Evolutionary conservation across 2,113 vertebrate species (phyloP), one percentile per base, ranked within the genome.

Genomic region (Kryptolebias marmoratus): DNA sequence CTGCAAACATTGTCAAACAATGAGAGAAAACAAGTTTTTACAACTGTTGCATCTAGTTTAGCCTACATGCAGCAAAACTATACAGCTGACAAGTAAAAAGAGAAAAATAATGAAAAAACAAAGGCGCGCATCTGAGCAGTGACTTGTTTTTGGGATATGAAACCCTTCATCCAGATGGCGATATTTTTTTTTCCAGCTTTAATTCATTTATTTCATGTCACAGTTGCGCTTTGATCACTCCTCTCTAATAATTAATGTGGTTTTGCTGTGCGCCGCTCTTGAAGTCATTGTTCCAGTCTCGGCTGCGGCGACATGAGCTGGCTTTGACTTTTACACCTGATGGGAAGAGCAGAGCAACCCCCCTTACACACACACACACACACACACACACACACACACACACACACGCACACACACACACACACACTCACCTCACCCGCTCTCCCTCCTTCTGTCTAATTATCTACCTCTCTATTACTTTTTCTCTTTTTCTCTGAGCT

Each of bases 121-220:
- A 79, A 86, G 76, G 42, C 80, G 72, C 57, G 61, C 77, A 75
- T 86, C 69, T 72, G 69, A 85, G 84, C 81, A 75, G 53, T 12
- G 71, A 77, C 75, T 70, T 85, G 81, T 82, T 83, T 89, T 77
- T 79, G 86, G 86, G 84, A 88, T 82, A 80, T 78, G 85, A 87
- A 84, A 83, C 75, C 69, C 83, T 86, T 68, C 5, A 81, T 88
- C 90, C 91, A 92, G 91, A 91, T 92, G 89, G 91, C 69, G 12
- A 80, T 87, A 83, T 91, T 86, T 90, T 87, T 66, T 88, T 87
- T 90, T 75, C 79, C 77, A 77, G 81, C 80, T 89, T 90, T 88
- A 90, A 91, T 91, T 91, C 86, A 90, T 92, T 88, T 91, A 91
- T 92, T 90, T 91, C 85, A 86, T 89, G 90, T 91, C 90, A 90